Evolutionary conservation across 2,113 vertebrate species (phyloP).

Genomic region (Colinus virginianus): DNA sequence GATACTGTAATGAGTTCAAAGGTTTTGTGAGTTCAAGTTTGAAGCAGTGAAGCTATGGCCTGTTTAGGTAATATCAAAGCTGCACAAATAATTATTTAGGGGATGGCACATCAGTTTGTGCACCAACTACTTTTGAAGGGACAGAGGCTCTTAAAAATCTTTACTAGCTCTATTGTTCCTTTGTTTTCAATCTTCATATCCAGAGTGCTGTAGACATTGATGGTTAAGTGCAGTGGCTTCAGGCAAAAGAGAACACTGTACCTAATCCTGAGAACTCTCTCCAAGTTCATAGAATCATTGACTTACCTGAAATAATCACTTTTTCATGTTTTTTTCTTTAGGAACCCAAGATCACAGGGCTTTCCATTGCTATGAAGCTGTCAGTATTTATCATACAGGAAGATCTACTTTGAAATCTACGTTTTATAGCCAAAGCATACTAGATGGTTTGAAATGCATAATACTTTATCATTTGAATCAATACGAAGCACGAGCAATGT

Average conservation of each 20-base stretch:
- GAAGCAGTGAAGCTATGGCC: background rate
- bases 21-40: background rate
- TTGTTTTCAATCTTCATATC: background rate
- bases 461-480: background rate
- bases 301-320: conserved; percentile 1
- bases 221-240: background rate
- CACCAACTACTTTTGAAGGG: background rate
- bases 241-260: background rate
- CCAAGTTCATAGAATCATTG: background rate
- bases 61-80: background rate
- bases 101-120: background rate
- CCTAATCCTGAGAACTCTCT: background rate
- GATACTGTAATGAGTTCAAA: background rate
- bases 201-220: background rate
- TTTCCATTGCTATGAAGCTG: background rate
- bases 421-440: background rate
- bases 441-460: background rate
- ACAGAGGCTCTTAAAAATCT: background rate
- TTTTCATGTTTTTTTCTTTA: background rate
- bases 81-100: conserved; percentile 2
- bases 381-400: background rate
- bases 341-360: background rate
- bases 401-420: background rate
- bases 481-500: background rate
- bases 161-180: background rate